Evolutionary conservation across 2,797 vertebrate genomes (phyloP).

Genomic region (Erpetoichthys calabaricus): DNA sequence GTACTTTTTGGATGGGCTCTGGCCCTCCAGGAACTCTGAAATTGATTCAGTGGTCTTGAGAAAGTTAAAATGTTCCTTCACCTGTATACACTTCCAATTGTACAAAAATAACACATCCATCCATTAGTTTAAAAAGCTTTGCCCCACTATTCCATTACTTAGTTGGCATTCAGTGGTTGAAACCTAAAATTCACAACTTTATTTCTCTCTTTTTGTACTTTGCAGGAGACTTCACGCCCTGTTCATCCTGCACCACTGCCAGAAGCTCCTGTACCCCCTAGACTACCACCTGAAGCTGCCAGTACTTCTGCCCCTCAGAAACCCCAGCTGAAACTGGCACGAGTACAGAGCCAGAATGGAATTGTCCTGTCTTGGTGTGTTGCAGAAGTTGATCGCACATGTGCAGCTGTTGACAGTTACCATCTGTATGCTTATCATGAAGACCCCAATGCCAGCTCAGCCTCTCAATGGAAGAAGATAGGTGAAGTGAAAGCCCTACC

Average conservation of each 20-base stretch:
- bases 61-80: too few species aligned
- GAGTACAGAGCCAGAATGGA: conserved; percentile 87
- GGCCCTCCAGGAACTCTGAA: too few species aligned
- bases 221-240: conserved; percentile 45
- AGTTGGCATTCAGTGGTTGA: conserved; percentile 2
- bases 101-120: too few species aligned
- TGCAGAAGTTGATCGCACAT: conserved; percentile 76
- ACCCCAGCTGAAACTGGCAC: conserved; percentile 88
- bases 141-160: too few species aligned
- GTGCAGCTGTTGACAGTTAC: conserved; percentile 86
- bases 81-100: too few species aligned
- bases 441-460: conserved; percentile 59
- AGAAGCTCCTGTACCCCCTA: conserved; percentile 47
- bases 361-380: conserved; percentile 96
- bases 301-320: conserved; percentile 80
- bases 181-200: conserved; percentile 5
- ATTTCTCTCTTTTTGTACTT: conserved; percentile 20
- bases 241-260: conserved; percentile 22
- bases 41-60: too few species aligned
- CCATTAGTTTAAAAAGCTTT: not conserved
- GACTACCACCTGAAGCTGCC: conserved; percentile 73
- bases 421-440: conserved; percentile 96
- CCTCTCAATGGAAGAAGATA: conserved; percentile 92
- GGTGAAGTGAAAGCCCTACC: conserved; percentile 94
- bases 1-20: too few species aligned